These are phyloP conservation scores for Egretta garzetta DNA, from an alignment of 2,113 vertebrate species.

Conservation along the genomic window DNA sequence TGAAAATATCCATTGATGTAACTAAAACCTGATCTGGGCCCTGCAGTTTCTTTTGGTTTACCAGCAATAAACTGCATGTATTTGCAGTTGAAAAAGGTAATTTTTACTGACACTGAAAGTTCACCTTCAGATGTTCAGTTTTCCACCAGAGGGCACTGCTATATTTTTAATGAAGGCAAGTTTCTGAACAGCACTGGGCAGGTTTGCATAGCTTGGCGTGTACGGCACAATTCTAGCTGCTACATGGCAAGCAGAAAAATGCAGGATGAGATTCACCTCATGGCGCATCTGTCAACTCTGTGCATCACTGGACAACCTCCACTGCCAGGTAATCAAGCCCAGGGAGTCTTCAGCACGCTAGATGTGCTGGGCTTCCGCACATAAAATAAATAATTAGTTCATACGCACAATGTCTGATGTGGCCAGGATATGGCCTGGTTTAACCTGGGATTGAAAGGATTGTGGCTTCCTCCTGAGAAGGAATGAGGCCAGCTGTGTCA, in stretches of 20 bases:
- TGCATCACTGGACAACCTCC: not conserved
- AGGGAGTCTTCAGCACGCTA: not conserved
- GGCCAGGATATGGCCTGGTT: not conserved
- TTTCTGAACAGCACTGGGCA: accelerated
- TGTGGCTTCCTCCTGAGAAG: not conserved
- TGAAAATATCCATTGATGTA: not conserved
- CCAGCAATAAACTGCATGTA: accelerated
- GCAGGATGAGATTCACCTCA: not conserved
- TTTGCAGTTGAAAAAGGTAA: not conserved
- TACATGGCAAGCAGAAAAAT: not conserved
- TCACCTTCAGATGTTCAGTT: not conserved
- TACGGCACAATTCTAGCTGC: accelerated
- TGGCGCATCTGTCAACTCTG: not conserved
- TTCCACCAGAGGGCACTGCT: constrained; percentile 65
- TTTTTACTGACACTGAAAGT: not conserved
- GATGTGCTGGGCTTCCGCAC: accelerated
- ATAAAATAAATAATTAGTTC: not conserved
- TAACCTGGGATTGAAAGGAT: not conserved
- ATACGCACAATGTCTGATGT: not conserved
- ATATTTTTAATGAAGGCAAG: constrained; percentile 33
- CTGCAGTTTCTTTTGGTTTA: not conserved
- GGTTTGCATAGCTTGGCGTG: accelerated
- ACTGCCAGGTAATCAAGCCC: accelerated
- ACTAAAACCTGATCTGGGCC: not conserved
- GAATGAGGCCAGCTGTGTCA: not conserved